A percentile compares a stretch with the other conserved stretches of the same genome.
These are phyloP conservation scores for Leguminivora glycinivorella DNA, from an alignment of 1,140 invertebrate species.

Conservation along the genomic window DNA sequence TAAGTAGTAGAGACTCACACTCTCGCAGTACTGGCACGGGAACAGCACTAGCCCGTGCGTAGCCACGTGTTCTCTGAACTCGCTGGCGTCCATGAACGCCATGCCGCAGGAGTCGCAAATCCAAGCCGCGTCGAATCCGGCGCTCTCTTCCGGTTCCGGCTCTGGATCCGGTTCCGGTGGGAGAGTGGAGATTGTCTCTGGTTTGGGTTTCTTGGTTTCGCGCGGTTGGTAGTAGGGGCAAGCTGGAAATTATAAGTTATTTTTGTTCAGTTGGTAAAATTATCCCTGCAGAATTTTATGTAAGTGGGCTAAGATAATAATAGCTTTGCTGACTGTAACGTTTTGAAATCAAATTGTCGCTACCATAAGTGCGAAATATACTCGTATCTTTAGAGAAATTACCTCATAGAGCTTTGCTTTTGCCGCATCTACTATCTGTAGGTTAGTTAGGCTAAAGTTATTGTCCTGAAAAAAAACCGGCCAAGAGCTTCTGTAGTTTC, in stretches of 20 bases:
- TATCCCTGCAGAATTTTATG: too few species aligned
- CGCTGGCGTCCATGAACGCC: conserved; percentile 40
- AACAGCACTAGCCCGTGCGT: conserved; percentile 52
- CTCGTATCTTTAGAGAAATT: too few species aligned
- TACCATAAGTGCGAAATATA: too few species aligned
- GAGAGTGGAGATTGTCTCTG: conserved; percentile 30
- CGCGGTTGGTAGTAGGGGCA: conserved; percentile 69
- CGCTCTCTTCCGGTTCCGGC: background rate
- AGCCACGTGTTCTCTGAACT: conserved; percentile 51
- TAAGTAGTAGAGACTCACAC: conserved; percentile 41
- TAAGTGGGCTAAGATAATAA: too few species aligned
- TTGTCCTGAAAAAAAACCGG: too few species aligned
- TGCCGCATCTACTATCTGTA: too few species aligned
- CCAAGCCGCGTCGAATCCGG: conserved; percentile 29
- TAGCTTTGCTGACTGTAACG: too few species aligned
- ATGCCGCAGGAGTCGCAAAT: conserved; percentile 66
- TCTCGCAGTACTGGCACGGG: conserved; percentile 58
- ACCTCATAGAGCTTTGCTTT: too few species aligned
- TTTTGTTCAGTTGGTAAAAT: background rate
- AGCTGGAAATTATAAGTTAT: conserved; percentile 49
- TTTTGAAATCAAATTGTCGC: too few species aligned
- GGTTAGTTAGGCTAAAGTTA: too few species aligned
- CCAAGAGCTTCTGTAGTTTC: too few species aligned
- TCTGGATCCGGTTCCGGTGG: conserved; percentile 20
- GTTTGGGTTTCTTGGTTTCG: conserved; percentile 51